These are phyloP conservation scores for Takifugu rubripes DNA, from an alignment of 2,797 vertebrate genomes.

Conservation along the genomic window DNA sequence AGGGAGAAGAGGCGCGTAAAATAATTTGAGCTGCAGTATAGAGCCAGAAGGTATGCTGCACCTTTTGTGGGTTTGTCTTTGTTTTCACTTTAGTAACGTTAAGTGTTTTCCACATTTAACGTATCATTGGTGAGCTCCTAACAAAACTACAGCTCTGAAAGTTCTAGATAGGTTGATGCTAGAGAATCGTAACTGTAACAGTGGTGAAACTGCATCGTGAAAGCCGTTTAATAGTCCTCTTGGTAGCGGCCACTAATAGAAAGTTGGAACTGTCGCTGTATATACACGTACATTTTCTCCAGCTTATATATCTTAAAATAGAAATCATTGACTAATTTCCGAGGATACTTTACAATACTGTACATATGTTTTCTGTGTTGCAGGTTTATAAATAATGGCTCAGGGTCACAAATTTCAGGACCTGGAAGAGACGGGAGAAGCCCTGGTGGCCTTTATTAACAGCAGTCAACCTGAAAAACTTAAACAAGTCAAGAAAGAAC, in stretches of 20 bases:
- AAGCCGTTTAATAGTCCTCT: too few species aligned
- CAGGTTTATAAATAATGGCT: constrained; percentile 46
- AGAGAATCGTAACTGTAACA: background rate
- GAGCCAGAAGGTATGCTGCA: constrained; percentile 8
- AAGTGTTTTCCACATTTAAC: background rate
- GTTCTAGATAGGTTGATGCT: background rate
- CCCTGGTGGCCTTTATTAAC: constrained; percentile 57
- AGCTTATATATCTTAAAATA: too few species aligned
- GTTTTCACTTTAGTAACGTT: too few species aligned
- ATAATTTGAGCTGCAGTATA: constrained; percentile 36
- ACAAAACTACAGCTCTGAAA: too few species aligned
- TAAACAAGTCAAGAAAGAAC: constrained; percentile 41
- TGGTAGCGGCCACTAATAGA: too few species aligned
- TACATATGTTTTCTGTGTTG: background rate
- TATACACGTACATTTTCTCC: too few species aligned
- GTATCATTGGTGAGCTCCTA: background rate
- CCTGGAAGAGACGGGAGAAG: constrained; percentile 59
- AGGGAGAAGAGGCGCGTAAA: constrained; percentile 34
- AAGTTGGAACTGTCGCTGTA: too few species aligned
- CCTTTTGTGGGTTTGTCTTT: background rate
- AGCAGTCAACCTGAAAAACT: constrained; percentile 64
- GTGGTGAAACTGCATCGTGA: background rate
- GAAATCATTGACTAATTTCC: too few species aligned
- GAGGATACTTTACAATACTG: too few species aligned
- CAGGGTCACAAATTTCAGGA: constrained; percentile 60